These are phyloP conservation scores for Hydroisotoma schaefferi DNA, from an alignment of 2,888 invertebrate genomes.

Conservation along the genomic window DNA sequence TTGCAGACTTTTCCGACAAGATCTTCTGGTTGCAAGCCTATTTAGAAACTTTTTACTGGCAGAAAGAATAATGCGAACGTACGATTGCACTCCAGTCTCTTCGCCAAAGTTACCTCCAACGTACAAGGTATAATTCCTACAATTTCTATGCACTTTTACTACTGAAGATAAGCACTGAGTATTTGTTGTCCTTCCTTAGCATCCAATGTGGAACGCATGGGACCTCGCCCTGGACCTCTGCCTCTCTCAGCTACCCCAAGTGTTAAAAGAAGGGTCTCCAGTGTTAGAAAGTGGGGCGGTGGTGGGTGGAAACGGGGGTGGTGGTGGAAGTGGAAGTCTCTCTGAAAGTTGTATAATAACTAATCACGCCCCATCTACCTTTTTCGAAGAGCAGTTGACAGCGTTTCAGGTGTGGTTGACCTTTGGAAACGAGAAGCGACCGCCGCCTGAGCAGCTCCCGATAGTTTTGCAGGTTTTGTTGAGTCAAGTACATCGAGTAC, in stretches of 20 bases:
- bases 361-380: slow-evolving; percentile 62
- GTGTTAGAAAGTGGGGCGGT: slow-evolving; percentile 48
- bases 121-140: slow-evolving; percentile 59
- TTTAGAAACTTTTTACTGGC: slow-evolving; percentile 96
- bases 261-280: slow-evolving; percentile 57
- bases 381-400: slow-evolving; percentile 96
- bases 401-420: slow-evolving; percentile 95
- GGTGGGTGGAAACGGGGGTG: neutral
- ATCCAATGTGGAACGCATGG: slow-evolving; percentile 97
- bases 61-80: slow-evolving; percentile 90
- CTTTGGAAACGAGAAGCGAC: slow-evolving; percentile 71
- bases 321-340: slow-evolving; percentile 1
- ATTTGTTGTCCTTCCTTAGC: slow-evolving; percentile 54
- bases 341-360: slow-evolving; percentile 15
- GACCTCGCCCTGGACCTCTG: slow-evolving; percentile 94
- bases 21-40: slow-evolving; percentile 94
- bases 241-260: slow-evolving; percentile 79
- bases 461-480: slow-evolving; percentile 72
- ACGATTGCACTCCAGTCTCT: slow-evolving; percentile 96
- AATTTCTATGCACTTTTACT: neutral
- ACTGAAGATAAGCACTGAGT: too few relatives aligned
- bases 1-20: slow-evolving; percentile 83
- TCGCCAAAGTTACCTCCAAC: slow-evolving; percentile 87
- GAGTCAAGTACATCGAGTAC: slow-evolving; percentile 72
- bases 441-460: slow-evolving; percentile 91